A percentile compares a stretch with the other conserved stretches of the same genome.
Conservation (phyloP, 2,797 vertebrate species). For the Acanthopagrus latus region DNA sequence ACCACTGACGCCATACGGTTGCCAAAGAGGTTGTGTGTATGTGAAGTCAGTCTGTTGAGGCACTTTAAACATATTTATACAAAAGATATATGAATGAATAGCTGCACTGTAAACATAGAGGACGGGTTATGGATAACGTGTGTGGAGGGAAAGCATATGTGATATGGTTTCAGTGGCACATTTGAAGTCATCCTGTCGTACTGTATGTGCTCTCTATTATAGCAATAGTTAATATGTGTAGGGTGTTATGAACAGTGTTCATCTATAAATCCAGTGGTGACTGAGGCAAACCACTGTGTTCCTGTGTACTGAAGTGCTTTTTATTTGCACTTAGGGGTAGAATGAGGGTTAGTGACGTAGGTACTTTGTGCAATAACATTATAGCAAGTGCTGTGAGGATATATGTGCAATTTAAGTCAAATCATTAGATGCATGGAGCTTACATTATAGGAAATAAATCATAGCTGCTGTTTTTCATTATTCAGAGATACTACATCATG, state of each 20-base stretch:
- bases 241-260: conserved; percentile 39
- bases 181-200: conserved; percentile 37
- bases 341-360: conserved; percentile 43
- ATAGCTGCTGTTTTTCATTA: conserved; percentile 67
- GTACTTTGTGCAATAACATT: conserved; percentile 71
- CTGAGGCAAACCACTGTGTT: conserved; percentile 71
- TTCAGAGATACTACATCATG: conserved; percentile 19
- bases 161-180: conserved; percentile 55
- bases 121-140: conserved; percentile 2
- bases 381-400: conserved; percentile 52
- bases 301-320: conserved; percentile 43
- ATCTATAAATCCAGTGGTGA: conserved; percentile 46
- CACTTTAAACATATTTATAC: conserved; percentile 60
- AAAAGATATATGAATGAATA: conserved; percentile 19
- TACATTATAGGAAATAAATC: conserved; percentile 20
- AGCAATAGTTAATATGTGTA: conserved; percentile 62
- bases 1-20: conserved; percentile 26
- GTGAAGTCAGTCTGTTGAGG: conserved; percentile 49
- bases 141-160: conserved; percentile 17
- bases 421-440: conserved; percentile 51
- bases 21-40: conserved; percentile 61
- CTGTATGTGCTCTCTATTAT: conserved; percentile 44
- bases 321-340: conserved; percentile 55
- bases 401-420: conserved; percentile 67
- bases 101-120: conserved; percentile 16